These are phyloP conservation scores for Agrenia bidenticulata DNA, from an alignment of 2,888 invertebrate genomes.

Conservation along the genomic window DNA sequence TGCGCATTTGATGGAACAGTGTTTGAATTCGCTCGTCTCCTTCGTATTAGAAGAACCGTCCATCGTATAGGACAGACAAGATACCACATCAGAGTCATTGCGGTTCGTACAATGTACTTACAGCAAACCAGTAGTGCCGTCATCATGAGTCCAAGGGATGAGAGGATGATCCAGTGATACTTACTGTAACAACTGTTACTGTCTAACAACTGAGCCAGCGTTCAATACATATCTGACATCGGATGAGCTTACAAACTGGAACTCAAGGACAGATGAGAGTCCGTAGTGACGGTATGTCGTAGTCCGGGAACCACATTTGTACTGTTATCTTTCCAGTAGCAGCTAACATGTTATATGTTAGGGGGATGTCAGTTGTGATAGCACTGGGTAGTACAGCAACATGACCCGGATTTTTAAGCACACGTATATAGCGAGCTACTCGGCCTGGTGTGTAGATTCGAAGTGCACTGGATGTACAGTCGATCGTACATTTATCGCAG, in stretches of 20 bases:
- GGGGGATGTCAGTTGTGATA: background rate
- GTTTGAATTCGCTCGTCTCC: background rate
- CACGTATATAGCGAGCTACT: conserved; percentile 17
- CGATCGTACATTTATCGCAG: conserved; percentile 9
- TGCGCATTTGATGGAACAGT: too few species aligned
- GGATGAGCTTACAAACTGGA: conserved; percentile 12
- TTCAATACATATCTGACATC: conserved; percentile 21
- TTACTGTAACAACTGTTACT: conserved; percentile 17
- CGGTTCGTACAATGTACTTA: background rate
- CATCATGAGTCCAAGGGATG: background rate
- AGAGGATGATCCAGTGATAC: conserved; percentile 14
- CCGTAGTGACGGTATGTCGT: conserved; percentile 3
- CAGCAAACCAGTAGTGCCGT: background rate
- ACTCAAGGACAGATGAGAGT: conserved; percentile 13
- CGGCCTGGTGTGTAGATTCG: conserved; percentile 12
- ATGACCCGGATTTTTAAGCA: conserved; percentile 26
- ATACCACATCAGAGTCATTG: background rate
- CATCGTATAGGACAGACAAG: conserved; percentile 9
- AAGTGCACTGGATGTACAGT: conserved; percentile 12
- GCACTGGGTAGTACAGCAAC: conserved; percentile 11
- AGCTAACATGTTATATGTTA: conserved; percentile 21
- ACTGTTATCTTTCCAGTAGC: background rate
- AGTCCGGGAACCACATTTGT: conserved; percentile 21
- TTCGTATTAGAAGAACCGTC: background rate
- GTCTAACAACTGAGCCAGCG: conserved; percentile 18